Percentiles rank a stretch among this genome's conserved stretches.
These are phyloP conservation scores for Aleiodes sp. DNA, from an alignment of 1,140 invertebrate species.

Conservation along the genomic window DNA sequence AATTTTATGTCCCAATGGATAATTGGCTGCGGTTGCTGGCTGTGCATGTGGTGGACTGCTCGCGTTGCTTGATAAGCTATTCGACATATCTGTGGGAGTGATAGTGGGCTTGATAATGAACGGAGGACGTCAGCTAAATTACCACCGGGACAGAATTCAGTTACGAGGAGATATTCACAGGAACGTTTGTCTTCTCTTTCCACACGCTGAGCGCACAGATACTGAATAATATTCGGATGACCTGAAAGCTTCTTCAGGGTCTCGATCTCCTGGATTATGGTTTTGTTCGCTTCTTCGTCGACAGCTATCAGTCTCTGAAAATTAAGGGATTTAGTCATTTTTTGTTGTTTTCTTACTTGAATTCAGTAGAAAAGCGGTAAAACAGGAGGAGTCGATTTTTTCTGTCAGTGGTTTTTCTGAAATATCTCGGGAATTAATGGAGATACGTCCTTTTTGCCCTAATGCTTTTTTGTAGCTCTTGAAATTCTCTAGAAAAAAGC, in stretches of 20 bases:
- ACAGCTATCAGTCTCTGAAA: constrained; percentile 77
- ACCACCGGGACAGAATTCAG: constrained; percentile 79
- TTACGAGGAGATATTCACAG: constrained; percentile 77
- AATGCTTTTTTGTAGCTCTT: too few species aligned
- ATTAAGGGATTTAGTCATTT: constrained; percentile 25
- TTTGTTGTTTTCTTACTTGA: too few species aligned
- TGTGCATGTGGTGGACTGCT: constrained; percentile 94
- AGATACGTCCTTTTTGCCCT: too few species aligned
- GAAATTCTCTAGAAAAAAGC: too few species aligned
- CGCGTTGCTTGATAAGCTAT: constrained; percentile 92
- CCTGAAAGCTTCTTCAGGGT: constrained; percentile 80
- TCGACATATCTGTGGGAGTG: constrained; percentile 80
- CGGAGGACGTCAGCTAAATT: constrained; percentile 85
- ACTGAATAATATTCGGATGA: constrained; percentile 84
- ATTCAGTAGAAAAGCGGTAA: too few species aligned
- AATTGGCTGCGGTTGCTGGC: constrained; percentile 82
- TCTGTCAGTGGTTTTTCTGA: too few species aligned
- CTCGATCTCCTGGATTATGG: constrained; percentile 82
- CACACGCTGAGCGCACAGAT: constrained; percentile 78
- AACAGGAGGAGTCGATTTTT: too few species aligned
- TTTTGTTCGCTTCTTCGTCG: constrained; percentile 80
- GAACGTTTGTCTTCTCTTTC: constrained; percentile 69
- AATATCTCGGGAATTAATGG: too few species aligned
- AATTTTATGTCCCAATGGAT: constrained; percentile 94
- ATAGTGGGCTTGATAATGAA: constrained; percentile 71